These are phyloP conservation scores for Rissa tridactyla DNA, from an alignment of 2,113 vertebrate genomes.

Conservation along the genomic window DNA sequence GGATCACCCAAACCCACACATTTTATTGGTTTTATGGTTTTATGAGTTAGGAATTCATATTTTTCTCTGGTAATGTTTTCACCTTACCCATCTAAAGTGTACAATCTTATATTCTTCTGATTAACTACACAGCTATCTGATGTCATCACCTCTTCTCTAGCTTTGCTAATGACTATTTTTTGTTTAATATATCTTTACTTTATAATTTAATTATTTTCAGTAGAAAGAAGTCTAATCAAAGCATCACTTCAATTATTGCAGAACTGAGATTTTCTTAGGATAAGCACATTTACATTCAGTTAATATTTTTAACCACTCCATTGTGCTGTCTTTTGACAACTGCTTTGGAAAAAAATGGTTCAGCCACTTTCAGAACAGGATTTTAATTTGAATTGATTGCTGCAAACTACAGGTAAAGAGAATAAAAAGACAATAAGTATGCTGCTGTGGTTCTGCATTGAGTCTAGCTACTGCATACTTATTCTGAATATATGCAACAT, in stretches of 20 bases:
- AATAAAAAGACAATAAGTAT: neutral
- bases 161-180: neutral
- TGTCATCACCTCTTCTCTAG: neutral
- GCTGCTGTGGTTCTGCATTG: neutral
- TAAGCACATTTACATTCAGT: neutral
- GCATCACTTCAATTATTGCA: neutral
- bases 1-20: neutral
- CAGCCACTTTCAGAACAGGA: neutral
- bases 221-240: neutral
- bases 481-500: neutral
- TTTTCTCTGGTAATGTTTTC: neutral
- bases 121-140: neutral
- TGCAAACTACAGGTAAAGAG: neutral
- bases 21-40: neutral
- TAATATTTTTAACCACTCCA: neutral
- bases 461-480: neutral
- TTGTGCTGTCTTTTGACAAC: neutral
- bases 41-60: neutral
- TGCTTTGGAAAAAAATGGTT: neutral
- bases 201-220: neutral
- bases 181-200: neutral
- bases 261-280: neutral
- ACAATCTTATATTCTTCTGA: neutral
- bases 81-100: neutral
- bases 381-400: neutral